Conservation (phyloP, 2,888 invertebrate species). For the Amblyjoppa proteus region DNA sequence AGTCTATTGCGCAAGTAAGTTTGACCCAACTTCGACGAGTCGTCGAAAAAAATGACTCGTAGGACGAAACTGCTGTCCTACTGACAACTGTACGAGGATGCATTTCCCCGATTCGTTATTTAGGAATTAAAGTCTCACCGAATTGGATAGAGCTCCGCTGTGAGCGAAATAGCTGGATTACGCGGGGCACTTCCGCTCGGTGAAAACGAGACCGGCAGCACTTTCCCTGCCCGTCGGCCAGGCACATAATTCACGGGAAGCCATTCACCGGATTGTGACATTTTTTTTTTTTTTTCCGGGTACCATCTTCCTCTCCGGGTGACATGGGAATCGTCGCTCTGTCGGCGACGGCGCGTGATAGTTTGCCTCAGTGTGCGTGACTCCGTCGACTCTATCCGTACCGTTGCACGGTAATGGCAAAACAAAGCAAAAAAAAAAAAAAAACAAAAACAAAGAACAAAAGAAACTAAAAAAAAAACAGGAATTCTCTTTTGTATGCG, state of each 20-base stretch:
- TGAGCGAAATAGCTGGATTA: slow-evolving; percentile 8
- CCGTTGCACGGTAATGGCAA: background rate
- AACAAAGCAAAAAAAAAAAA: background rate
- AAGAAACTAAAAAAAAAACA: background rate
- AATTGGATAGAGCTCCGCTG: background rate
- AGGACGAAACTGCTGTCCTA: background rate
- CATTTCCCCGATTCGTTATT: background rate
- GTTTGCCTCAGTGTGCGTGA: slow-evolving; percentile 7
- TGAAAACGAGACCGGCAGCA: slow-evolving; percentile 39
- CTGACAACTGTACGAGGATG: background rate
- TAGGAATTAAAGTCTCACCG: background rate
- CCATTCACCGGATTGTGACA: slow-evolving; percentile 33
- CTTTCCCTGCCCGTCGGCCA: slow-evolving; percentile 55
- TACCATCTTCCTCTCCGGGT: slow-evolving; percentile 20
- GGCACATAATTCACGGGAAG: slow-evolving; percentile 48
- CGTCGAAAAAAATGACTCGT: background rate
- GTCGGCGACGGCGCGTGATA: background rate
- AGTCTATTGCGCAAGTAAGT: too few relatives aligned
- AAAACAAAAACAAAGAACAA: too few relatives aligned
- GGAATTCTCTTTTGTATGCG: background rate
- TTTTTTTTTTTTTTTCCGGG: slow-evolving; percentile 55
- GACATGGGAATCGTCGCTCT: slow-evolving; percentile 42
- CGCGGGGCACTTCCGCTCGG: slow-evolving; percentile 22
- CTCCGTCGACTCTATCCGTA: background rate
- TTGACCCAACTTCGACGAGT: too few relatives aligned